A percentile compares a stretch with the other conserved stretches of the same genome.
phyloP scores from a whole-genome alignment of 2,113 vertebrate species.

The Oncorhynchus gorbuscha region DNA sequence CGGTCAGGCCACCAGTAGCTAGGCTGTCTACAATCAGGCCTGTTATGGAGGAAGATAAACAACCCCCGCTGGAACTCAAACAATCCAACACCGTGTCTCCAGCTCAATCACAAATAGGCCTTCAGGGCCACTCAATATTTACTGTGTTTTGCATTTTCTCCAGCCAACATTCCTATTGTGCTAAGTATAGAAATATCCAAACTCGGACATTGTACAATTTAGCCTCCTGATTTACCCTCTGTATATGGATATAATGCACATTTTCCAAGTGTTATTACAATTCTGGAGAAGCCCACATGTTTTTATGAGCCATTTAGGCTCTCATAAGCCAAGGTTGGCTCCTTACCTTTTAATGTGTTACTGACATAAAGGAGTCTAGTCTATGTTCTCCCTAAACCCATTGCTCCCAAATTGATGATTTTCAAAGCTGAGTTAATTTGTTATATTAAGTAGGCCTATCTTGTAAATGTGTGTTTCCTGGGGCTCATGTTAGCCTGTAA shows the following conservation, averaged over 20 bases:
- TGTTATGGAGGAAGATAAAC: conserved; percentile 60
- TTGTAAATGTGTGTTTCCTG: not conserved
- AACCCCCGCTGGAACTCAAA: conserved; percentile 33
- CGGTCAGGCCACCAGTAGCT: conserved; percentile 46
- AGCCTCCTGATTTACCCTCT: not conserved
- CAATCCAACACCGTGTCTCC: conserved; percentile 15
- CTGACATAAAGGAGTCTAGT: too few relatives aligned
- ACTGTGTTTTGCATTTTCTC: conserved; percentile 56
- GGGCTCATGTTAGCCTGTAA: not conserved
- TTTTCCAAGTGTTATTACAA: not conserved
- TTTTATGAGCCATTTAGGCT: not conserved
- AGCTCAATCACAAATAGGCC: conserved; percentile 44
- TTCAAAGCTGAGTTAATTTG: not conserved
- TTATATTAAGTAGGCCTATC: not conserved
- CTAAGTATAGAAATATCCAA: not conserved
- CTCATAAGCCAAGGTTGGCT: too few relatives aligned
- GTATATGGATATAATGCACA: not conserved
- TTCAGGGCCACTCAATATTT: conserved; percentile 48
- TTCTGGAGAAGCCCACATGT: not conserved
- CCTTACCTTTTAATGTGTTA: too few relatives aligned
- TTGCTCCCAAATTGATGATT: not conserved
- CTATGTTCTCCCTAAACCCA: not conserved
- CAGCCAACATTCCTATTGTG: conserved; percentile 34
- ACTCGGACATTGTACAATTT: not conserved
- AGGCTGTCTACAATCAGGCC: conserved; percentile 53